Evolutionary conservation across 2,797 vertebrate genomes (phyloP).

Genomic region (Acanthopagrus latus): DNA sequence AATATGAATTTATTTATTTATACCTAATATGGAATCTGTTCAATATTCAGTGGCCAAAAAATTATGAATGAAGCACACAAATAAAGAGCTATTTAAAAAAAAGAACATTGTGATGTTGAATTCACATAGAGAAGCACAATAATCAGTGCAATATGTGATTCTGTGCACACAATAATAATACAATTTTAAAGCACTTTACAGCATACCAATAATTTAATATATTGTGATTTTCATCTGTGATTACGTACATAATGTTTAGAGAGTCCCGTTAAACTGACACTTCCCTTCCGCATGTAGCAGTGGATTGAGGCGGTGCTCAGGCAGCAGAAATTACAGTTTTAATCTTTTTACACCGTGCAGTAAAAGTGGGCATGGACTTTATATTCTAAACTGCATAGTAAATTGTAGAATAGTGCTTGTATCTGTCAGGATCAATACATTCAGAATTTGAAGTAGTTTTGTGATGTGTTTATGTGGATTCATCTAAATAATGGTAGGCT

Average conservation of each 20-base stretch:
- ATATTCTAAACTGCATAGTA: constrained; percentile 51
- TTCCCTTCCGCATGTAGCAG: not conserved
- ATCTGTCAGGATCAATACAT: constrained; percentile 74
- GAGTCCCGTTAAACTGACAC: not conserved
- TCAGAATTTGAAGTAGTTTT: constrained; percentile 72
- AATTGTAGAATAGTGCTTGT: constrained; percentile 36
- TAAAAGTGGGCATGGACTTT: constrained; percentile 45
- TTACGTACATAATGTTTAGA: not conserved
- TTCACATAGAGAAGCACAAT: not conserved
- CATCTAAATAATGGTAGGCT: constrained; percentile 78
- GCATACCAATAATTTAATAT: not conserved
- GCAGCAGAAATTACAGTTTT: constrained; percentile 19
- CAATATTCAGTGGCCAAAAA: not conserved
- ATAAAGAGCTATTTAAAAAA: not conserved
- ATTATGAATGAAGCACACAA: not conserved
- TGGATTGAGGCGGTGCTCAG: constrained; percentile 14
- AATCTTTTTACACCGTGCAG: constrained; percentile 18
- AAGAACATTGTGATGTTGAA: not conserved
- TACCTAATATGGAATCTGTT: not conserved
- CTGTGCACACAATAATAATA: not conserved
- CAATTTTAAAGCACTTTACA: not conserved
- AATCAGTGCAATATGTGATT: not conserved
- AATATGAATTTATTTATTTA: constrained; percentile 1
- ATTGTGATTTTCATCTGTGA: not conserved
- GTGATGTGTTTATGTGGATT: constrained; percentile 71